A percentile compares a stretch with the other conserved stretches of the same genome.
Conservation (phyloP, 2,797 vertebrate genomes). For the Sphaeramia orbicularis region DNA sequence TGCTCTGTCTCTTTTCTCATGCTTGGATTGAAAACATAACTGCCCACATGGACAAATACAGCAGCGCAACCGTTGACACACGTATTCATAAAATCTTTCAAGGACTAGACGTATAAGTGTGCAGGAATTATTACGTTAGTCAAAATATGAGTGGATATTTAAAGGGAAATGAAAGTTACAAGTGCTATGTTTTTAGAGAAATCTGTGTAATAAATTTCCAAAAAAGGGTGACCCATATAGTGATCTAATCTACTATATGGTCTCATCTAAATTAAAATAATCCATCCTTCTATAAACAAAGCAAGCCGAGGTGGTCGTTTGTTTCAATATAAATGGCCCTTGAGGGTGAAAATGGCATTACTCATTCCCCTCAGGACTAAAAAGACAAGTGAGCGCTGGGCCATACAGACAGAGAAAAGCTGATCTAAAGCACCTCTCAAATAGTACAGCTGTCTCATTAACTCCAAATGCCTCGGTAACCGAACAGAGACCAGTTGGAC, state of each 20-base stretch:
- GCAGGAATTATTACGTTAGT: too few species aligned
- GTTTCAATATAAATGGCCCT: slow-evolving; percentile 68
- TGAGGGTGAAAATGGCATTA: slow-evolving; percentile 68
- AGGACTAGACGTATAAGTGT: neutral
- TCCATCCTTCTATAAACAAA: slow-evolving; percentile 45
- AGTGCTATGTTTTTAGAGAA: slow-evolving; percentile 19
- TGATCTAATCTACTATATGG: slow-evolving; percentile 36
- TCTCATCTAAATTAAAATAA: slow-evolving; percentile 37
- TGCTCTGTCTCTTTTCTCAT: slow-evolving; percentile 53
- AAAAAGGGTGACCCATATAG: neutral
- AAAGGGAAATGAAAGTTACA: neutral
- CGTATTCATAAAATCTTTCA: slow-evolving; percentile 19
- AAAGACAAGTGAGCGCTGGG: slow-evolving; percentile 49
- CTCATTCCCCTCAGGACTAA: slow-evolving; percentile 48
- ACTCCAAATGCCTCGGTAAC: slow-evolving; percentile 69
- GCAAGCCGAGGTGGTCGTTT: slow-evolving; percentile 49
- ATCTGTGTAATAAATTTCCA: slow-evolving; percentile 8
- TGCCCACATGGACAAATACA: slow-evolving; percentile 24
- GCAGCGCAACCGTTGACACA: slow-evolving; percentile 17
- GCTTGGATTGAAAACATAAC: slow-evolving; percentile 64
- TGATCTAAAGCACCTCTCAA: slow-evolving; percentile 71
- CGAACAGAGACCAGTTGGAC: slow-evolving; percentile 72
- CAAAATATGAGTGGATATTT: neutral
- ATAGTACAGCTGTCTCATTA: slow-evolving; percentile 78
- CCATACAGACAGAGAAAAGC: slow-evolving; percentile 58